Base-by-base conservation (phyloP, 2,113 vertebrate species). In the Dissostichus mawsoni region DNA sequence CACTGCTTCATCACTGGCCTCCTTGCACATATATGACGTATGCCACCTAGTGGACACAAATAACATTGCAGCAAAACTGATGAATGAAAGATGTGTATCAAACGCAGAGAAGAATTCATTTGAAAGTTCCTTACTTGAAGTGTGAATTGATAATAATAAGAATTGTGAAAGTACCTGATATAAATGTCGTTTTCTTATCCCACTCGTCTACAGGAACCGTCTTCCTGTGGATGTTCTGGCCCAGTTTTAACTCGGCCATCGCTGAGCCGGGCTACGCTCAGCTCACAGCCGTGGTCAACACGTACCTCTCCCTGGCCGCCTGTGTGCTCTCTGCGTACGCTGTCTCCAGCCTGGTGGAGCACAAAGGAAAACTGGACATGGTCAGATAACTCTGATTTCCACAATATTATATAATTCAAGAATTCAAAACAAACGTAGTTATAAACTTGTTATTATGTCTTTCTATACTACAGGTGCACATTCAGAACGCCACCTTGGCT, bases 161-260 rank as follows among this genome's bases (percentile, higher is more conserved):
- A 77, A 17, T 45, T 50, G 63, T 2, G 12, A 14, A 9, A 61
- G 23, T 0, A 16, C 62, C 1, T 9, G 20, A 53, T 8, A 20
- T 13, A 52, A 36, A 25, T 55, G 5, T 5, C 44, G 5, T 52
- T 23, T 68, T 2, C 56, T 75, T 2, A 6, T 44, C 8, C 1
- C 17, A 6, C n/a, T 71, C 14, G 29, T 62, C 45, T 52, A 12
- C 82, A 95, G 94, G 95, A 74, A 95, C 94, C 0, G 92, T 95
- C 56, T 95, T 91, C 84, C 90, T 99, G 25, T 99, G 98, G 98
- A 94, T 98, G 89, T 99, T 99, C 87, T 99, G 98, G 98, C 98
- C 98, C 71, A 99, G 97, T 89, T 98, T 98, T 87, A 99, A 99
- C 91, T 98, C 97, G 0, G 98, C 97, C 83, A 96, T 97, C 13